Percentiles rank a stretch among this genome's conserved stretches.
Conservation (phyloP, 2,113 vertebrate genomes). For the Hepsetus odoe region DNA sequence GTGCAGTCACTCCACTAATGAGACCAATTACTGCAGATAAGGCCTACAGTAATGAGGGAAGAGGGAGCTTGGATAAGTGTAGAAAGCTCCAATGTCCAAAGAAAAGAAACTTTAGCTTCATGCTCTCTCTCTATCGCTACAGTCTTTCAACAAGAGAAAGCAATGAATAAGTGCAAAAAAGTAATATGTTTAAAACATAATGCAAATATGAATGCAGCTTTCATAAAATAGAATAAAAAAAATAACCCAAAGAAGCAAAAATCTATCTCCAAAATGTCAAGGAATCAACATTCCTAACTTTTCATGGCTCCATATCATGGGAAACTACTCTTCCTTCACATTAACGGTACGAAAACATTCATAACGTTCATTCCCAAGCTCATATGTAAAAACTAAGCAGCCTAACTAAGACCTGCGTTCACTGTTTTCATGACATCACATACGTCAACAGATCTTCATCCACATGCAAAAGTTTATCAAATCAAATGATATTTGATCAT, state of each 20-base stretch:
- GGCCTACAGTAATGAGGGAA: constrained; percentile 9
- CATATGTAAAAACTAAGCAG: too few species aligned
- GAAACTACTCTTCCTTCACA: not conserved
- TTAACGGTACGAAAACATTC: too few species aligned
- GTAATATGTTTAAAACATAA: not conserved
- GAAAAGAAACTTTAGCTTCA: constrained; percentile 61
- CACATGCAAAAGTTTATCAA: too few species aligned
- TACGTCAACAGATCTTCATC: too few species aligned
- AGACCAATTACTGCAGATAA: constrained; percentile 48
- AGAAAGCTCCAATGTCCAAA: constrained; percentile 56
- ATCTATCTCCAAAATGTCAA: not conserved
- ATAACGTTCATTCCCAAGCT: too few species aligned
- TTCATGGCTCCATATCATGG: not conserved
- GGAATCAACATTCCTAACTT: not conserved
- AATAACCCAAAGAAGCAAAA: too few species aligned
- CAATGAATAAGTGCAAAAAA: constrained; percentile 40
- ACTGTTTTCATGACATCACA: too few species aligned
- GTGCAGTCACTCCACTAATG: constrained; percentile 34
- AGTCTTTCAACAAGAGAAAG: constrained; percentile 40
- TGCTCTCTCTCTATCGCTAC: constrained; percentile 1
- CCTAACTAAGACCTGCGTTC: too few species aligned
- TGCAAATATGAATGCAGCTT: not conserved
- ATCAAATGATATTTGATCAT: too few species aligned
- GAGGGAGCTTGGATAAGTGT: constrained; percentile 17
- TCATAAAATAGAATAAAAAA: too few species aligned